Base-by-base conservation (phyloP, 2,797 vertebrate species). In the Sebastes iracundus region DNA sequence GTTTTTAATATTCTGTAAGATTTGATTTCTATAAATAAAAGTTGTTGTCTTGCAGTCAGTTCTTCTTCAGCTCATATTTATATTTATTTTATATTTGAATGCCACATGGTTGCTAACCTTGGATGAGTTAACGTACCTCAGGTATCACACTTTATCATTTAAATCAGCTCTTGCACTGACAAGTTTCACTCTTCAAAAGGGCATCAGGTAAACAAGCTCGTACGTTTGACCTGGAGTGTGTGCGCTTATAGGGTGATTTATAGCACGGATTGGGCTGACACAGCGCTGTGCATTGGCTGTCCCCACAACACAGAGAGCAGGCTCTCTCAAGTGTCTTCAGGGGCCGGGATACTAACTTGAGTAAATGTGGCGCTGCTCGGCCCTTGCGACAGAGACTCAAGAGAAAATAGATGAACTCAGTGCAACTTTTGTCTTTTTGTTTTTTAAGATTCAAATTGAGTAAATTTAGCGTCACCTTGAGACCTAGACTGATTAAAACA, bases 191-290 rank as follows among this genome's bases (percentile, higher is more conserved):
- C 61, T 70, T 78, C 80, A 84, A 92, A 92, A 92, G 88, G 89
- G 85, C 89, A 92, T 86, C 82, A 82, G 81, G 90, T 80, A 94
- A 93, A 92, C 89, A 90, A 89, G 81, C 77, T 73, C 55, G 70
- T 71, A 72, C 56, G 61, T 81, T 62, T 84, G 87, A 87, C 82
- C 77, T 38, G 4, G 16, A 70, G 59, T 27, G 32, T 63, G 59
- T 60, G 61, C n/a, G 56, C 52, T 64, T 62, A 38, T 22, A 30
- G 30, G 64, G 64, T 85, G 90, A 92, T 90, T 90, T 88, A 92
- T 86, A 32, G 80, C 32, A 8, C 5, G 10, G 42, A 33, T 84
- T 42, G 52, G 53, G 89, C 90, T 85, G 90, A 91, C 67, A 56
- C 82, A 84, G 91, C 67, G 1, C 75, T 89, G 80, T 78, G 77